Base-by-base conservation (phyloP, 2,113 vertebrate species). In the Anoura caudifer region DNA sequence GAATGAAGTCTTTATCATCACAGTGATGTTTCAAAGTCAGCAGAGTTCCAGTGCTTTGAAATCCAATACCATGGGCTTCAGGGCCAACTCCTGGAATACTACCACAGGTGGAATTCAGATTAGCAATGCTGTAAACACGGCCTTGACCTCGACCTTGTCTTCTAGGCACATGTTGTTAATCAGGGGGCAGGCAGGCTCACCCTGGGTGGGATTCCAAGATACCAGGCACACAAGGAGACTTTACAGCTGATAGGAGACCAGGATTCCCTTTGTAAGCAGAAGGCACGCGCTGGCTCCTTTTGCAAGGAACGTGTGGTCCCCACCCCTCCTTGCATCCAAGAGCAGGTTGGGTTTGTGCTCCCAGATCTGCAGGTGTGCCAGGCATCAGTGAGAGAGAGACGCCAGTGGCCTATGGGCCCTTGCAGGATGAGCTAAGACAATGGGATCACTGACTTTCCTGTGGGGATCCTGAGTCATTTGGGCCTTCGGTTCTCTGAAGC, bases 41-140 rank as follows among this genome's bases (percentile, higher is more conserved):
- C 61, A 56, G 81, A 87, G 93, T 82, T 84, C 90, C 76, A 79
- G 94, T 0, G 36, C 94, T 97, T 61, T 95, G 96, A 91, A 95
- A 97, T 63, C 70, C 15, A 33, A 95, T n/a, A 54, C 61, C 8
- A 16, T 26, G 47, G 59, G 41, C 38, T 89, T 75, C 28, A 50
- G 75, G 65, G 26, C 82, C 85, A 69, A 61, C 61, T 77, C 52
- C 61, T 24, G 52, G 90, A 70, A 61, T 16, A 26, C 41, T n/a
- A 65, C 12, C 72, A 54, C 38, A 38, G 82, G 52, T 76, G 63
- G 54, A 41, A 41, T 92, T 87, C 26, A 70, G 79, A 95, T 88
- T 4, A 86, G 69, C 70, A 72, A 70, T 41, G 26, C 2, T 26
- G 90, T 94, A 50, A 75, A 83, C 13, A 79, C 14, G 2, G 6